These are phyloP conservation scores for Musca vetustissima DNA, from an alignment of 1,140 invertebrate genomes.

Conservation along the genomic window DNA sequence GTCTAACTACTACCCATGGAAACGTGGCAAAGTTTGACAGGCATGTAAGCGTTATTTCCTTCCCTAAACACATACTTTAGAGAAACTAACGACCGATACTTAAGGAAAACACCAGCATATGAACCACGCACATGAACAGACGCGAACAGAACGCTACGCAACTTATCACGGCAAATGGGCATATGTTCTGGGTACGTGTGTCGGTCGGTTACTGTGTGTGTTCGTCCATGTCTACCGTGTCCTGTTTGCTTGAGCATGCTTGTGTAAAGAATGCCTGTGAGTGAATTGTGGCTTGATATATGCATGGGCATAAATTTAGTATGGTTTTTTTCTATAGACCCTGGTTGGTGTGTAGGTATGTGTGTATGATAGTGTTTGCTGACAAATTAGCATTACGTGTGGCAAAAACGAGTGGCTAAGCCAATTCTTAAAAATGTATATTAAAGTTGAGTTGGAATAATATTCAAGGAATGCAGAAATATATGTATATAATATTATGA, in stretches of 20 bases:
- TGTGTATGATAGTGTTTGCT: background rate
- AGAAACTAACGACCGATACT: background rate
- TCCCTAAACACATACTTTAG: slow-evolving; percentile 1
- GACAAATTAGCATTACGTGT: slow-evolving; percentile 29
- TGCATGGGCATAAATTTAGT: background rate
- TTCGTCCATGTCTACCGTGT: no score
- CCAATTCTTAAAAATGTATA: no score
- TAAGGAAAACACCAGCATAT: background rate
- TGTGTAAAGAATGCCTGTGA: background rate
- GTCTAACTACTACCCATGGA: no score
- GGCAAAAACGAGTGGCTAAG: background rate
- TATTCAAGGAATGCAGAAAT: no score
- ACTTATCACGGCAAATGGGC: background rate
- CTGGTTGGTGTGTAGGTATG: background rate
- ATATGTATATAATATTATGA: no score
- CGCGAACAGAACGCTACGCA: no score
- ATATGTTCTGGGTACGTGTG: background rate
- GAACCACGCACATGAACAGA: no score
- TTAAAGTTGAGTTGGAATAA: no score
- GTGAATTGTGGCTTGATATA: background rate
- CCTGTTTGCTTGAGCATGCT: background rate
- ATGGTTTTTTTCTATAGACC: background rate
- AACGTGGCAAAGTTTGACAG: slow-evolving; percentile 4
- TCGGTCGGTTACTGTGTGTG: background rate
- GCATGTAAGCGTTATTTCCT: slow-evolving; percentile 19